phyloP scores from a whole-genome alignment of 2,797 vertebrate species.

The Alosa sapidissima region DNA sequence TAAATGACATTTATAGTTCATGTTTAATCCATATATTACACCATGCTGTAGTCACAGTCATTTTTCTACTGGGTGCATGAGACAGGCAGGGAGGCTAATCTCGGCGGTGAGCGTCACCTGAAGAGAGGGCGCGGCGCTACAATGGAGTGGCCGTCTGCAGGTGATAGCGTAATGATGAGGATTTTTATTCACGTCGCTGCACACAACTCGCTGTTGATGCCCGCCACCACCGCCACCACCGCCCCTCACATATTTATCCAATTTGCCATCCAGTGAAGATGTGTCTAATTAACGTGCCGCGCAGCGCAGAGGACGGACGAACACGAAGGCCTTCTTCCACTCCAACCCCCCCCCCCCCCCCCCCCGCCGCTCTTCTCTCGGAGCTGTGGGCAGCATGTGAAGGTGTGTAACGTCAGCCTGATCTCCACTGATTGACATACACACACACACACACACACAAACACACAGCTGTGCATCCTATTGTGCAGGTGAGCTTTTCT shows the following conservation, averaged over 20 bases:
- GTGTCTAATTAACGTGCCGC: neutral
- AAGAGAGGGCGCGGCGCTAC: neutral
- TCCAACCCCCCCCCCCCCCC: neutral
- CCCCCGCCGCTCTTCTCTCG: slow-evolving; percentile 38
- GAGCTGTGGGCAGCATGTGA: neutral
- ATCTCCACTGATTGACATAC: neutral
- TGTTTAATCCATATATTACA: neutral
- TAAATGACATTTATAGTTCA: neutral
- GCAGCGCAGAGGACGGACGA: neutral
- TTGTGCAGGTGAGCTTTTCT: neutral
- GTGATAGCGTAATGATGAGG: slow-evolving; percentile 6
- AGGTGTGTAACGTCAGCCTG: neutral
- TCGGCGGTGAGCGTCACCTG: neutral
- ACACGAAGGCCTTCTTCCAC: neutral
- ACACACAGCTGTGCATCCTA: neutral
- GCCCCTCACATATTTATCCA: neutral
- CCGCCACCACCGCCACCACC: too few species aligned
- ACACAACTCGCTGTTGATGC: neutral
- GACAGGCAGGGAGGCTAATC: neutral
- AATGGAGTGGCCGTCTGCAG: neutral
- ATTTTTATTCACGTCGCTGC: slow-evolving; percentile 12
- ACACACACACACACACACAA: slow-evolving; percentile 24
- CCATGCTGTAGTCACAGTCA: neutral
- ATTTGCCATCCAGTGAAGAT: neutral
- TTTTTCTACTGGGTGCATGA: neutral